These are phyloP conservation scores for Escarpia spicata DNA, from an alignment of 2,888 invertebrate species.

Conservation along the genomic window DNA sequence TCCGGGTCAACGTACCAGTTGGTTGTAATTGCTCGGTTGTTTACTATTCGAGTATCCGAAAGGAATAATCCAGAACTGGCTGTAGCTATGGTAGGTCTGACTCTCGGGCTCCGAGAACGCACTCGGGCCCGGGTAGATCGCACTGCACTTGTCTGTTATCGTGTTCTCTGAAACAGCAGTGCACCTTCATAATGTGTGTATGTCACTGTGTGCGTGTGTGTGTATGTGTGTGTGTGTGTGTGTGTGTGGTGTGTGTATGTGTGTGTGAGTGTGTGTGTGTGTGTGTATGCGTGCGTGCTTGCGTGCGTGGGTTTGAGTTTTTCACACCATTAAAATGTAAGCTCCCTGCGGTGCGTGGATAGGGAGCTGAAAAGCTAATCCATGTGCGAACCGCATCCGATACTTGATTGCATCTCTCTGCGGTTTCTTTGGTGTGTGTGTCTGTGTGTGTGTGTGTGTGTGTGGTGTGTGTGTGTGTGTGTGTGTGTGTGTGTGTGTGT, in stretches of 20 bases:
- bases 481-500: too few relatives aligned
- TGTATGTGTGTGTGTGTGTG: neutral
- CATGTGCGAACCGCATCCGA: too few relatives aligned
- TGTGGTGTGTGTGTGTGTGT: too few relatives aligned
- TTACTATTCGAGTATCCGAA: constrained; percentile 34
- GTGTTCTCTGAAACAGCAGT: neutral
- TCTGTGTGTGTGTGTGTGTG: too few relatives aligned
- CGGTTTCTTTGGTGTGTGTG: too few relatives aligned
- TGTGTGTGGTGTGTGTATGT: neutral
- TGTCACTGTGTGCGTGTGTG: neutral
- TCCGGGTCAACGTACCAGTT: constrained; percentile 27
- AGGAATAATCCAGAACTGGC: constrained; percentile 44
- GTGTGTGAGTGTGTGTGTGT: too few relatives aligned
- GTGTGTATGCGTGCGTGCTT: too few relatives aligned
- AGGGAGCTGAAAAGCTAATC: too few relatives aligned
- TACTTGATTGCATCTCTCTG: too few relatives aligned
- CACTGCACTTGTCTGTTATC: constrained; percentile 30
- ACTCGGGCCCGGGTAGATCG: constrained; percentile 36
- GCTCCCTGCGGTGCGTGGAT: too few relatives aligned
- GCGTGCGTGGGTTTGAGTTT: neutral
- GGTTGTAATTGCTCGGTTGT: constrained; percentile 20
- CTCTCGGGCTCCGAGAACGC: constrained; percentile 42
- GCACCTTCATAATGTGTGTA: neutral
- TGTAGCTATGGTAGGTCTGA: constrained; percentile 40
- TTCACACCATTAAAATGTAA: too few relatives aligned